Percentiles rank a stretch among this genome's conserved stretches.
Conservation (phyloP, 2,113 vertebrate genomes). For the Microcebus ravelobensis region DNA sequence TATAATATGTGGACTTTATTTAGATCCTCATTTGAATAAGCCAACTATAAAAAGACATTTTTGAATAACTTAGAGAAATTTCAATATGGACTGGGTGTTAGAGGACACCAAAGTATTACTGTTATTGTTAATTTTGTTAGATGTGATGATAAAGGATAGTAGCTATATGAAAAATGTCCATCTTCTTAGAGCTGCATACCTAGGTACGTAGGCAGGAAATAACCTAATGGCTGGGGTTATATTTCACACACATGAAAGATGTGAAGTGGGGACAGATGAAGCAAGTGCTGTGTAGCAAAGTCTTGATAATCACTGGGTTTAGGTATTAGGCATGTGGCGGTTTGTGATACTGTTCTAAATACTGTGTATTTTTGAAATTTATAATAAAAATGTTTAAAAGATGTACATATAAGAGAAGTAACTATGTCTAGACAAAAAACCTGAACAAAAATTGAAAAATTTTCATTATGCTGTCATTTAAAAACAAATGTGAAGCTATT, state of each 20-base stretch:
- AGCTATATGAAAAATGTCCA: background rate
- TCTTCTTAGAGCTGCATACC: background rate
- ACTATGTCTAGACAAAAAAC: background rate
- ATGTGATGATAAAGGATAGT: background rate
- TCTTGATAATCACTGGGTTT: background rate
- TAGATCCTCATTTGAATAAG: background rate
- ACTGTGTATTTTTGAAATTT: background rate
- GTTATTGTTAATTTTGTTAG: background rate
- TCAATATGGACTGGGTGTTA: background rate
- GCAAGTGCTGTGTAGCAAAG: background rate
- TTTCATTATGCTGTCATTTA: conserved; percentile 23
- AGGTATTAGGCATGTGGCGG: background rate
- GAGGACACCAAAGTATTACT: background rate
- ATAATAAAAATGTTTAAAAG: background rate
- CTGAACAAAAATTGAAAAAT: conserved; percentile 34
- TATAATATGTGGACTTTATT: background rate
- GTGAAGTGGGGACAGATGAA: background rate
- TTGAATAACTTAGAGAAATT: background rate
- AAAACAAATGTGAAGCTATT: conserved; percentile 46
- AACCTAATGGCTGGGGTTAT: background rate
- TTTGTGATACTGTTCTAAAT: background rate
- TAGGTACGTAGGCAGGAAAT: background rate
- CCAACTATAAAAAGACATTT: background rate
- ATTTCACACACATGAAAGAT: background rate
- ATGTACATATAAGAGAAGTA: background rate